Base-by-base conservation (phyloP, 2,888 invertebrate genomes). In the Trachelus iudaicus region DNA sequence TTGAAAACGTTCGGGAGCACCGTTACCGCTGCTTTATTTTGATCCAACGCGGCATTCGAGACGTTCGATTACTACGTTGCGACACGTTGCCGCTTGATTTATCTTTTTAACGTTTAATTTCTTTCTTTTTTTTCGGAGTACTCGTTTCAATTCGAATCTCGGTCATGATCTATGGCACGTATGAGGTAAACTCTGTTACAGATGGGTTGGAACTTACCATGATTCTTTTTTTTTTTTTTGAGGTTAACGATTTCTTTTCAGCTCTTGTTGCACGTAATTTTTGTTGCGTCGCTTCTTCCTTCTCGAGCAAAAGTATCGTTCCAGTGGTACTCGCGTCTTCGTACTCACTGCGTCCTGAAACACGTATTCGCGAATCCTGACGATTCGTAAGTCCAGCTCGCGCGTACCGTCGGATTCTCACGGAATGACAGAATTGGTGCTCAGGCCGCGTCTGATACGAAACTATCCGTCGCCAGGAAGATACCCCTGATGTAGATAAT, bases 391-490 rank as follows among this genome's bases (percentile, higher is more conserved):
- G 75, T 13, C 56, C 33, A 69, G 69, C 80, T 81, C 78, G 75
- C 76, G 78, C 77, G 77, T 79, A 73, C 73, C 78, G 33, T 31
- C 71, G 56, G 13, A n/a, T 12, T 40, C 73, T n/a, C 34, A 23
- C 35, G 77, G 74, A 76, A 76, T 77, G 73, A 79, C 77, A 78
- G 77, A 82, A 79, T 75, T 78, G 81, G 79, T 78, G 79, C 77
- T 79, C 79, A 34, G 83, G 78, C 83, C 82, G 78, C 83, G 88
- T 87, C 88, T 86, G 85, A 82, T 83, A 80, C 81, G 83, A 89
- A 89, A 88, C 88, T 89, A 88, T 89, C 84, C 86, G 85, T 85
- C 82, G 88, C 80, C 87, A 83, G 82, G 85, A 81, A 85, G 83
- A 86, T 85, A 87, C 84, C 87, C 83, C 83, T 81, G 82, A 82